Percentiles rank a stretch among this genome's conserved stretches.
Evolutionary conservation across 64 coral and sea anemone genomes (phyloP).

Genomic region (Astreopora myriophthalma): DNA sequence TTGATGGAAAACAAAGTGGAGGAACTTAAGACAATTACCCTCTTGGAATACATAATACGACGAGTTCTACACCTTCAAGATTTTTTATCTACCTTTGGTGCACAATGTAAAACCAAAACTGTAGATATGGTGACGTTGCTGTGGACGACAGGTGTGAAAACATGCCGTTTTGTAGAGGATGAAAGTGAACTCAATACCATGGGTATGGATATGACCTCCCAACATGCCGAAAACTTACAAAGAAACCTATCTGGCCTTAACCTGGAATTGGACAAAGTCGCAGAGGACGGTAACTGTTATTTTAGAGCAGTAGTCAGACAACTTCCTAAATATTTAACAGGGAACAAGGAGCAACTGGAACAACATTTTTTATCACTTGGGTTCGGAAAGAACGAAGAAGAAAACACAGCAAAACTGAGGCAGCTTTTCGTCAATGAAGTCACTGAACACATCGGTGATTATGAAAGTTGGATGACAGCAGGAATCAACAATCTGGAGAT

Average conservation of each 20-base stretch:
- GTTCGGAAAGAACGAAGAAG: conserved; percentile 44
- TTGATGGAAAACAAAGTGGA: not conserved
- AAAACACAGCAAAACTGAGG: conserved; percentile 56
- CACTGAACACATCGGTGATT: conserved; percentile 51
- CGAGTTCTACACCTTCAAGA: conserved; percentile 80
- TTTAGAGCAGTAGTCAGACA: conserved; percentile 66
- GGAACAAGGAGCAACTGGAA: not conserved
- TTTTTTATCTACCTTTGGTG: conserved; percentile 38
- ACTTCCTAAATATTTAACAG: conserved; percentile 15
- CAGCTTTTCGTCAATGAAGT: conserved; percentile 72
- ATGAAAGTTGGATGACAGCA: conserved; percentile 71
- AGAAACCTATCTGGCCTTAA: conserved; percentile 69
- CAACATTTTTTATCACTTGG: conserved; percentile 28
- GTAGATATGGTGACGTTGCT: conserved; percentile 67
- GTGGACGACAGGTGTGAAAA: not conserved
- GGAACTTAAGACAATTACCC: not conserved
- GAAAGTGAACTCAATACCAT: conserved; percentile 30
- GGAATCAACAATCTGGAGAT: conserved; percentile 41
- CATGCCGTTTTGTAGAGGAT: not conserved
- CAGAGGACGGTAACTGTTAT: conserved; percentile 79
- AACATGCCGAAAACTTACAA: conserved; percentile 66
- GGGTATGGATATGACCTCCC: conserved; percentile 35
- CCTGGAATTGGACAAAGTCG: conserved; percentile 59
- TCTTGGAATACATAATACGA: conserved; percentile 56
- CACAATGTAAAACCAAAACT: conserved; percentile 70